These are phyloP conservation scores for Habroteleia sp. DNA, from an alignment of 2,888 invertebrate genomes.

Conservation along the genomic window DNA sequence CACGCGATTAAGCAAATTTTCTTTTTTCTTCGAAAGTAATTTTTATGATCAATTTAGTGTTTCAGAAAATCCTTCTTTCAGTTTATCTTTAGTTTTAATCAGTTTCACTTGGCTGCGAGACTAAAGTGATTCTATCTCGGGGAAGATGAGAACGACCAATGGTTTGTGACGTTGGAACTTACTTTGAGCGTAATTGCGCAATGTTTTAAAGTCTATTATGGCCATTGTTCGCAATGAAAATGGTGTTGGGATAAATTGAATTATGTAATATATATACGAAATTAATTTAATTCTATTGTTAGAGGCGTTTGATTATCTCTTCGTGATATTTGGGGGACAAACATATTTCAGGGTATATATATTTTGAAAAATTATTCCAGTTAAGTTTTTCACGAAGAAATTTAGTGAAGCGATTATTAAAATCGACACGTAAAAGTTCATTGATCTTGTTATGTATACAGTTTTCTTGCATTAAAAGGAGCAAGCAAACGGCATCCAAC, in stretches of 20 bases:
- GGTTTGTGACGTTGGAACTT: slow-evolving; percentile 30
- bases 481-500: slow-evolving; percentile 55
- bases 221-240: slow-evolving; percentile 33
- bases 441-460: slow-evolving; percentile 45
- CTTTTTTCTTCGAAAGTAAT: no score
- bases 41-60: no score
- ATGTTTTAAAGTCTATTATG: slow-evolving; percentile 18
- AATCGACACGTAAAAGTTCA: slow-evolving; percentile 50
- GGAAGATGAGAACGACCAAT: slow-evolving; percentile 37
- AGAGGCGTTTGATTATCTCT: no score
- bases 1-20: no score
- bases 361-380: no score
- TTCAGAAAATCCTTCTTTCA: no score
- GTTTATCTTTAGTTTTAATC: no score
- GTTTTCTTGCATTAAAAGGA: slow-evolving; percentile 53
- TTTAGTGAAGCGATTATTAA: slow-evolving; percentile 13
- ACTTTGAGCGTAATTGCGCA: slow-evolving; percentile 28
- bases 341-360: no score
- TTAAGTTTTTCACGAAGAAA: background rate
- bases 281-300: no score
- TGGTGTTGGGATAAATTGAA: slow-evolving; percentile 15
- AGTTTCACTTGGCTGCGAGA: no score
- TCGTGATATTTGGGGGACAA: no score
- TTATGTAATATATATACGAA: no score
- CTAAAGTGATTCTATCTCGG: slow-evolving; percentile 11